A percentile compares a stretch with the other conserved stretches of the same genome.
Conservation (phyloP, 2,888 invertebrate species). For the Adineta ricciae region DNA sequence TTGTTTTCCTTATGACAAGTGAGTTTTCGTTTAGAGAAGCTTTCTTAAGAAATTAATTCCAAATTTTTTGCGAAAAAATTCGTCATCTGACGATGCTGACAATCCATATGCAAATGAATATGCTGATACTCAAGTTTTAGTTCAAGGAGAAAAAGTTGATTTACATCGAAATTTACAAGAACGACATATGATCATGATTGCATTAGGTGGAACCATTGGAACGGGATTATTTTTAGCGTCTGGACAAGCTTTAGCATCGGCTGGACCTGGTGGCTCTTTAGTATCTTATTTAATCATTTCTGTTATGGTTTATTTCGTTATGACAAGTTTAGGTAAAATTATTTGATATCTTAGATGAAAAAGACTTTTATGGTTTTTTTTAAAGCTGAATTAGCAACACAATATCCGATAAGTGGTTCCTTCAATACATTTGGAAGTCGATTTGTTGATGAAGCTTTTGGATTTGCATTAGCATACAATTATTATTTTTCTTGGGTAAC, state of each 20-base stretch:
- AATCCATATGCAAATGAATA: no score
- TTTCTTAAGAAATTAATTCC: no score
- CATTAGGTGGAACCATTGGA: constrained; percentile 1
- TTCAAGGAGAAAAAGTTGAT: neutral
- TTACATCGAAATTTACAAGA: neutral
- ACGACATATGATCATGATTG: constrained; percentile 4
- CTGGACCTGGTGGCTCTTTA: neutral
- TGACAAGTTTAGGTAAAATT: constrained; percentile 10
- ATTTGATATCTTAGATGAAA: no score
- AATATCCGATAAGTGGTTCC: neutral
- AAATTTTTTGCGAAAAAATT: no score
- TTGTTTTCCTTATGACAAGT: no score
- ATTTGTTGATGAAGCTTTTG: neutral
- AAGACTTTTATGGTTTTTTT: neutral
- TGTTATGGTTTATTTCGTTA: neutral
- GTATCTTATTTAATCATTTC: neutral
- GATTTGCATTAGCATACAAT: neutral
- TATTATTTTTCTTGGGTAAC: neutral
- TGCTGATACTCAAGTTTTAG: no score
- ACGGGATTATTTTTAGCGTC: neutral
- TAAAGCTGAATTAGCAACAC: neutral
- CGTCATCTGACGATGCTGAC: no score
- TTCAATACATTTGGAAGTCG: constrained; percentile 7
- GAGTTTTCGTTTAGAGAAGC: no score
- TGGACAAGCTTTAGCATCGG: neutral